These are phyloP conservation scores for Cynoglossus semilaevis DNA, from an alignment of 2,113 vertebrate genomes.

Conservation along the genomic window DNA sequence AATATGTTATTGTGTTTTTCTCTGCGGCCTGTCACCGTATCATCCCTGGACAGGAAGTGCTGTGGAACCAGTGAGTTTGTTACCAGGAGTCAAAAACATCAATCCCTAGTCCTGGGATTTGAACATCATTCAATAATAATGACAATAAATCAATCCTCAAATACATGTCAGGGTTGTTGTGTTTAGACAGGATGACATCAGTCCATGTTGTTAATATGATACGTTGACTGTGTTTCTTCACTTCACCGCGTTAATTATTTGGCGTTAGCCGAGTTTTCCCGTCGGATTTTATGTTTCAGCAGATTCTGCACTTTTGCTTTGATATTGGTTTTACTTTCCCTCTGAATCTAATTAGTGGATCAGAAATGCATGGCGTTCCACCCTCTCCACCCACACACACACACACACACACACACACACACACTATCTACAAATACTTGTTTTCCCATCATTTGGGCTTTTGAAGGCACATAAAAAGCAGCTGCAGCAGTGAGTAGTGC, in stretches of 20 bases:
- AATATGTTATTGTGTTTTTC: too few relatives aligned
- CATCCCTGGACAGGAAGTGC: too few relatives aligned
- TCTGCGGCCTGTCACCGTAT: too few relatives aligned
- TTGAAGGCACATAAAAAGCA: constrained; percentile 47
- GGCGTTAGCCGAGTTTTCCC: constrained; percentile 1
- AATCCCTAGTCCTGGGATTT: too few relatives aligned
- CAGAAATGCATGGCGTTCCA: constrained; percentile 42
- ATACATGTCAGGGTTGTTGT: too few relatives aligned
- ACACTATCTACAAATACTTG: constrained; percentile 41
- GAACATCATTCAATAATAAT: too few relatives aligned
- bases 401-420: constrained; percentile 12
- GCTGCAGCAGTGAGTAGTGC: constrained; percentile 13
- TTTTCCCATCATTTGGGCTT: constrained; percentile 55
- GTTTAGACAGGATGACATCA: too few relatives aligned
- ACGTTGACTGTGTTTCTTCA: too few relatives aligned
- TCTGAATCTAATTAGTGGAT: constrained; percentile 67
- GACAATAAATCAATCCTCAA: too few relatives aligned
- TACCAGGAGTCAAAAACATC: too few relatives aligned
- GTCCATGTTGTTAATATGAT: too few relatives aligned
- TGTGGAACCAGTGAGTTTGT: too few relatives aligned
- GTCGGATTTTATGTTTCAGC: constrained; percentile 19
- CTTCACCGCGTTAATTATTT: background rate
- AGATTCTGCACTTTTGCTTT: constrained; percentile 45
- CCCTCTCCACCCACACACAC: constrained; percentile 18
- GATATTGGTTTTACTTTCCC: constrained; percentile 62